These are phyloP conservation scores for Pelobates fuscus DNA, from an alignment of 2,113 vertebrate genomes.

Conservation along the genomic window DNA sequence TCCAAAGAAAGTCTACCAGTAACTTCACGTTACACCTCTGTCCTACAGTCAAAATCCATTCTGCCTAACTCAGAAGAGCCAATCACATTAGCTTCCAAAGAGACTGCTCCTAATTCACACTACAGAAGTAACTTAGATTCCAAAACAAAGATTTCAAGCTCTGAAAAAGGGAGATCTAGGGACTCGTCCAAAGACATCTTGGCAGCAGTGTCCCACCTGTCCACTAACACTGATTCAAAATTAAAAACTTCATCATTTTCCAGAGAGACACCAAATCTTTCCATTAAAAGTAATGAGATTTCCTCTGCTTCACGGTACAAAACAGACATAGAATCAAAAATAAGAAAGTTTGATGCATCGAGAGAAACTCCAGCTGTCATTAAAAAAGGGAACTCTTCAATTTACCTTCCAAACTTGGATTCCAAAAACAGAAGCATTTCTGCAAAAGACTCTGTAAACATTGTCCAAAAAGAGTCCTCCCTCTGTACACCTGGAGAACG, in stretches of 20 bases:
- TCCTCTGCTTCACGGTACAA: neutral
- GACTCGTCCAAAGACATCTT: neutral
- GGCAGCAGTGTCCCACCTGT: neutral
- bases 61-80: neutral
- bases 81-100: neutral
- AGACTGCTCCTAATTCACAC: neutral
- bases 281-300: neutral
- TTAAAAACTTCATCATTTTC: neutral
- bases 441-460: neutral
- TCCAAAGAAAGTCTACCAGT: neutral
- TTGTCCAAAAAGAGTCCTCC: neutral
- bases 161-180: constrained; percentile 50
- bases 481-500: neutral
- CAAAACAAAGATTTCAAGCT: neutral
- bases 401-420: neutral
- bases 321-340: constrained; percentile 23
- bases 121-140: neutral
- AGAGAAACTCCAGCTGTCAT: neutral
- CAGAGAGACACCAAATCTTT: neutral
- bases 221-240: neutral
- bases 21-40: neutral
- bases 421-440: neutral
- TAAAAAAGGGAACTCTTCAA: neutral
- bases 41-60: neutral
- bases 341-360: neutral